Evolutionary conservation across 2,888 invertebrate genomes (phyloP).

Genomic region (Prosapia bicincta): DNA sequence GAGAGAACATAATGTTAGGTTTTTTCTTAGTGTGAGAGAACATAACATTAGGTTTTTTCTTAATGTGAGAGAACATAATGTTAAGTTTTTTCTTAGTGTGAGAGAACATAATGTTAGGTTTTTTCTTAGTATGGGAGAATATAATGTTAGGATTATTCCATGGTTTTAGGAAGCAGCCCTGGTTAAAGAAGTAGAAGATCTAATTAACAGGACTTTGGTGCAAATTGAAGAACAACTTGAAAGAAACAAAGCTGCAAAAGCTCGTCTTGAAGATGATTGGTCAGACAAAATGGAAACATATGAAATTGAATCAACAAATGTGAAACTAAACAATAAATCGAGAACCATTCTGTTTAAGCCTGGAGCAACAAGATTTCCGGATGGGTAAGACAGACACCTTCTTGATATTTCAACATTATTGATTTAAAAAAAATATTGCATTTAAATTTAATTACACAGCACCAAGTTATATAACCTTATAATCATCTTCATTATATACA

Average conservation of each 20-base stretch:
- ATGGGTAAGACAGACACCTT: constrained; percentile 61
- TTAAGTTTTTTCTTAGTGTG: too few species aligned
- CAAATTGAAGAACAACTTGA: constrained; percentile 67
- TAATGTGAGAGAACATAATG: too few species aligned
- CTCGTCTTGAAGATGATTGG: constrained; percentile 85
- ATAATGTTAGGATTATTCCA: background rate
- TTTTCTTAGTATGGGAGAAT: background rate
- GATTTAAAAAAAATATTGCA: too few species aligned
- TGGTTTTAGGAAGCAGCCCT: constrained; percentile 59
- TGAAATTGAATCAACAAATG: constrained; percentile 67
- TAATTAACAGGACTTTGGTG: constrained; percentile 58
- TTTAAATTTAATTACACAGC: too few species aligned
- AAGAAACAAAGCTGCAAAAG: constrained; percentile 75
- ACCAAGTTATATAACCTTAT: too few species aligned
- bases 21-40: too few species aligned
- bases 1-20: too few species aligned
- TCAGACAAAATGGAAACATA: constrained; percentile 83
- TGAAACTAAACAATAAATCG: constrained; percentile 65
- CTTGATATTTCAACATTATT: too few species aligned
- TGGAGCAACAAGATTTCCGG: constrained; percentile 75
- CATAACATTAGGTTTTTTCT: too few species aligned
- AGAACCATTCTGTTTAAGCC: constrained; percentile 71
- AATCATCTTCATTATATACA: too few species aligned
- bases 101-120: too few species aligned
- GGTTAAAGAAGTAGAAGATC: constrained; percentile 63